Evolutionary conservation across 2,888 invertebrate genomes (phyloP).

Genomic region (Noctuana brunneofusca): DNA sequence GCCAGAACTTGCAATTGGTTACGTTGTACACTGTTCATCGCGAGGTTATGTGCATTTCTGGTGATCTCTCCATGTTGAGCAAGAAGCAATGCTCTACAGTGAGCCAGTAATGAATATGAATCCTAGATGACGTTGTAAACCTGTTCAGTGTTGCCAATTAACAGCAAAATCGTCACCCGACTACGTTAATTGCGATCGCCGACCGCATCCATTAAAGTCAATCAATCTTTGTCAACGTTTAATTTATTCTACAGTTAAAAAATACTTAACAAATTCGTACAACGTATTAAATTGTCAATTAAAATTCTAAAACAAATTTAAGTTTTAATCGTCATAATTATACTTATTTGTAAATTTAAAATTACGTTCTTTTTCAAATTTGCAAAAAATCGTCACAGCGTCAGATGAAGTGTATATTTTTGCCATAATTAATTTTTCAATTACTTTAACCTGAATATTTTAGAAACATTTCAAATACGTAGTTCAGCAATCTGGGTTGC

Average conservation of each 20-base stretch:
- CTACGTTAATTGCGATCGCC: neutral
- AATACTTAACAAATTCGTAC: neutral
- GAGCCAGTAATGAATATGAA: neutral
- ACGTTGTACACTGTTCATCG: too few relatives aligned
- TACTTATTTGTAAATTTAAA: too few relatives aligned
- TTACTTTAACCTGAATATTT: neutral
- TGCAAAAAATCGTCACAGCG: neutral
- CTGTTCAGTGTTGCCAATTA: neutral
- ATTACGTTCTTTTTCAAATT: neutral
- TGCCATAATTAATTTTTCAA: neutral
- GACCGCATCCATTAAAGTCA: neutral
- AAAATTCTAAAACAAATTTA: neutral
- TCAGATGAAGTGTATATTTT: neutral
- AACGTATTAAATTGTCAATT: neutral
- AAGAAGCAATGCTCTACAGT: neutral
- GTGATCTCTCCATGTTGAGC: too few relatives aligned
- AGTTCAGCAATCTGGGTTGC: slow-evolving; percentile 31
- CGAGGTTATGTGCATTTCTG: too few relatives aligned
- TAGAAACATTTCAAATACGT: slow-evolving; percentile 4
- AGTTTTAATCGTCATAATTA: neutral
- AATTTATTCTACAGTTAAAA: neutral
- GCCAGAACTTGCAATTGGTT: too few relatives aligned
- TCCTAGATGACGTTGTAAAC: too few relatives aligned
- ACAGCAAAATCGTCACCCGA: neutral
- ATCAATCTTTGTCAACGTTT: neutral